Percentiles rank a stretch among this genome's conserved stretches.
Conservation (phyloP, 2,797 vertebrate genomes). For the Masticophis lateralis region DNA sequence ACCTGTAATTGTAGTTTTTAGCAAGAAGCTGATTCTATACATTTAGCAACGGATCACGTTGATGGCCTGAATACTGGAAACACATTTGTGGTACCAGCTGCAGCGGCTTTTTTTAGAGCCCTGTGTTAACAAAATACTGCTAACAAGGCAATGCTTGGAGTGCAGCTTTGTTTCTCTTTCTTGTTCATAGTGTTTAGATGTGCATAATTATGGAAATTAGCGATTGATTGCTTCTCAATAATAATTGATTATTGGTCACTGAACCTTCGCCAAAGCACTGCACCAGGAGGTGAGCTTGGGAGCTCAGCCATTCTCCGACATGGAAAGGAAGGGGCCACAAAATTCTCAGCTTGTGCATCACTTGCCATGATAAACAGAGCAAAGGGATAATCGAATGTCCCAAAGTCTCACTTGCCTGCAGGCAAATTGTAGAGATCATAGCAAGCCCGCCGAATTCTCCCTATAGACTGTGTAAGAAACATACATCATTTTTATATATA, state of each 20-base stretch:
- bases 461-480: conserved; percentile 78
- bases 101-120: conserved; percentile 91
- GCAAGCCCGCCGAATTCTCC: conserved; percentile 76
- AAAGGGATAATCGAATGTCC: conserved; percentile 79
- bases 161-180: conserved; percentile 89
- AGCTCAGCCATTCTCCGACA: conserved; percentile 62
- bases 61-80: conserved; percentile 87
- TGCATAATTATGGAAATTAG: conserved; percentile 95
- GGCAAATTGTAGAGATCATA: conserved; percentile 83
- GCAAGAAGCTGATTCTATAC: conserved; percentile 98
- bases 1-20: conserved; percentile 99
- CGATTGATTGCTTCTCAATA: conserved; percentile 88
- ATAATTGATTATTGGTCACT: conserved; percentile 86
- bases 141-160: conserved; percentile 83
- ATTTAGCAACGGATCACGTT: conserved; percentile 93
- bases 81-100: conserved; percentile 94
- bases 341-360: conserved; percentile 77
- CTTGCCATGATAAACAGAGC: conserved; percentile 85
- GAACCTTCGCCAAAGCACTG: conserved; percentile 75
- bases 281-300: conserved; percentile 74
- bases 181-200: conserved; percentile 90
- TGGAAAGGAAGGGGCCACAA: conserved; percentile 69
- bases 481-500: conserved; percentile 82
- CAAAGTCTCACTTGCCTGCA: conserved; percentile 76
- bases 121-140: conserved; percentile 85